These are phyloP conservation scores for Chironomus tentans DNA, from an alignment of 2,888 invertebrate genomes.

Conservation along the genomic window DNA sequence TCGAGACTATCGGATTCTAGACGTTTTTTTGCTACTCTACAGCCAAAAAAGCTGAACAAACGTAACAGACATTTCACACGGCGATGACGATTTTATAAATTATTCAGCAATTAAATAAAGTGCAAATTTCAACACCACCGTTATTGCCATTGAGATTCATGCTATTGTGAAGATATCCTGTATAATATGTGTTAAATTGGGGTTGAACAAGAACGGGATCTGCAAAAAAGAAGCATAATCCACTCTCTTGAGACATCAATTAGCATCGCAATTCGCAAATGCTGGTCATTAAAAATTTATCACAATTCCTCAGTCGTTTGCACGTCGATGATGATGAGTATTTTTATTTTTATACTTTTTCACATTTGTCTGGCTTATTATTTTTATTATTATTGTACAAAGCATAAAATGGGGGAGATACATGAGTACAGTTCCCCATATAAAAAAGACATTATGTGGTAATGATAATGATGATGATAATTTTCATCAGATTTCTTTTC, in stretches of 20 bases:
- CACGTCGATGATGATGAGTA: not conserved
- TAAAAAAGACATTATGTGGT: not conserved
- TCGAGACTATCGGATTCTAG: too few species aligned
- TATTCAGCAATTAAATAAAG: slow-evolving; percentile 25
- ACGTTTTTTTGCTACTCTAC: too few species aligned
- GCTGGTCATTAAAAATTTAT: slow-evolving; percentile 22
- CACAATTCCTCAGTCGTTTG: not conserved
- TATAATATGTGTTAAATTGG: not conserved
- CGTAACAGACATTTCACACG: not conserved
- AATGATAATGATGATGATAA: not conserved
- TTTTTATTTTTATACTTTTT: not conserved
- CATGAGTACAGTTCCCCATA: too few species aligned
- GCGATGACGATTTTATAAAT: not conserved
- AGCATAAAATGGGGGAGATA: too few species aligned
- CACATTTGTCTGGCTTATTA: not conserved
- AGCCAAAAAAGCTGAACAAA: too few species aligned
- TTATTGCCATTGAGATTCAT: not conserved
- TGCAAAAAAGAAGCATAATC: not conserved
- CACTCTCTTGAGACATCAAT: slow-evolving; percentile 23
- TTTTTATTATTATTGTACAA: not conserved
- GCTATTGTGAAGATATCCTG: not conserved
- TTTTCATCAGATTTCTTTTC: too few species aligned
- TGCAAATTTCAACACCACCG: not conserved
- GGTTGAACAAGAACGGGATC: not conserved
- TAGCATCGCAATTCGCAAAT: slow-evolving; percentile 6